These are phyloP conservation scores for Chaetogeoica ovagalla DNA, from an alignment of 2,888 invertebrate species.

Conservation along the genomic window DNA sequence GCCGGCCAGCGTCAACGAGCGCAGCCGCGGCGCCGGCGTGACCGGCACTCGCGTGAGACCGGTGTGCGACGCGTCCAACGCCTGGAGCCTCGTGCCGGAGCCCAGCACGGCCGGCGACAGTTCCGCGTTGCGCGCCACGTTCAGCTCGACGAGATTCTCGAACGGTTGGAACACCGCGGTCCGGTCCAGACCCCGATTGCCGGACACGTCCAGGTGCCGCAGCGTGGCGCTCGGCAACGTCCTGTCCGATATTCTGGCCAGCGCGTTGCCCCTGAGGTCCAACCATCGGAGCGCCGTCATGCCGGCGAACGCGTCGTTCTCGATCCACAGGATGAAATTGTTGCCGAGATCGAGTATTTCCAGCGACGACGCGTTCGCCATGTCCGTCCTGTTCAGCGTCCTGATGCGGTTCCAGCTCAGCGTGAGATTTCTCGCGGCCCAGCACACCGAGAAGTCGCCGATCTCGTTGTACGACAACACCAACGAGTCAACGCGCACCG, in stretches of 20 bases:
- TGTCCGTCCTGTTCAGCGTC: conserved; percentile 18
- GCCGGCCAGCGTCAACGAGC: conserved; percentile 2
- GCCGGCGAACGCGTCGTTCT: conserved; percentile 34
- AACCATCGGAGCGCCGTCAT: conserved; percentile 31
- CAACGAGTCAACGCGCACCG: background rate
- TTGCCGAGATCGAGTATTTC: conserved; percentile 6
- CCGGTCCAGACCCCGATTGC: background rate
- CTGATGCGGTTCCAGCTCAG: conserved; percentile 17
- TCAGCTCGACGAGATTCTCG: conserved; percentile 32
- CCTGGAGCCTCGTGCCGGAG: conserved; percentile 24
- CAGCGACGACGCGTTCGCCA: conserved; percentile 29
- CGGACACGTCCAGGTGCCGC: conserved; percentile 22
- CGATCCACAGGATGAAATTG: conserved; percentile 40
- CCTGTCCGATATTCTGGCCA: background rate
- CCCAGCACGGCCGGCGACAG: conserved; percentile 28
- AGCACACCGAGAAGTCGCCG: conserved; percentile 4
- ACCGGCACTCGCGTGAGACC: conserved; percentile 26
- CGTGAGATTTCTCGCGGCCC: conserved; percentile 4
- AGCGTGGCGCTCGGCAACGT: conserved; percentile 13
- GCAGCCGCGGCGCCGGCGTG: conserved; percentile 36
- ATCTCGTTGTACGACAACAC: conserved; percentile 30
- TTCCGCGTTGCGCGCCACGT: conserved; percentile 4
- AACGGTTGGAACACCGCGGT: conserved; percentile 20
- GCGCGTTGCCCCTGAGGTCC: conserved; percentile 23
- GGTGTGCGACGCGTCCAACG: conserved; percentile 24